phyloP scores from a whole-genome alignment of 2,888 invertebrate genomes.

The Liodrosophila aerea region DNA sequence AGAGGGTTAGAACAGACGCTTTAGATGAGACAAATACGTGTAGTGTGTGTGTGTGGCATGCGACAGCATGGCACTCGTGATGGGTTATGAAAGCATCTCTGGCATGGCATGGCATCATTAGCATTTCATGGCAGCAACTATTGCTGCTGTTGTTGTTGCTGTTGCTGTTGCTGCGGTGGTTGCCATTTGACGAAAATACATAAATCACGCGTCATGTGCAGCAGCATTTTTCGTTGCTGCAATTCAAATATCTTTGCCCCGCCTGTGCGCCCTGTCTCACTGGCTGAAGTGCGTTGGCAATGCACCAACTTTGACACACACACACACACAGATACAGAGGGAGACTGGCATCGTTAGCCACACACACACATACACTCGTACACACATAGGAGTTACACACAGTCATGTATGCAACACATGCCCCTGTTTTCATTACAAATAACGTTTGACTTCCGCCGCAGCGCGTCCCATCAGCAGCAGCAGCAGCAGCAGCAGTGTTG shows the following conservation, averaged over 20 bases:
- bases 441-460: conserved; percentile 78
- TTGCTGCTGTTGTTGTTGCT: conserved; percentile 28
- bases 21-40: conserved; percentile 35
- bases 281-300: conserved; percentile 68
- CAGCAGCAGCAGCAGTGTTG: not conserved
- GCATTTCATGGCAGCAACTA: conserved; percentile 67
- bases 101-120: conserved; percentile 72
- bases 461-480: conserved; percentile 41
- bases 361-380: conserved; percentile 18
- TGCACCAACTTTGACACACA: conserved; percentile 61
- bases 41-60: conserved; percentile 20
- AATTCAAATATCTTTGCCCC: conserved; percentile 63
- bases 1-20: conserved; percentile 21
- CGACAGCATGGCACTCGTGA: conserved; percentile 35
- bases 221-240: conserved; percentile 61
- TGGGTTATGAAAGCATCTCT: conserved; percentile 61
- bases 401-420: conserved; percentile 65
- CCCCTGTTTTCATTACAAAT: conserved; percentile 78
- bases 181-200: conserved; percentile 74
- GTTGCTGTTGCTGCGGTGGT: conserved; percentile 43
- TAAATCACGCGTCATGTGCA: conserved; percentile 75
- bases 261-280: not conserved
- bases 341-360: conserved; percentile 54
- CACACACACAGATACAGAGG: conserved; percentile 27
- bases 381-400: conserved; percentile 10